These are phyloP conservation scores for Hedya salicella DNA, from an alignment of 2,888 invertebrate genomes.

Conservation along the genomic window DNA sequence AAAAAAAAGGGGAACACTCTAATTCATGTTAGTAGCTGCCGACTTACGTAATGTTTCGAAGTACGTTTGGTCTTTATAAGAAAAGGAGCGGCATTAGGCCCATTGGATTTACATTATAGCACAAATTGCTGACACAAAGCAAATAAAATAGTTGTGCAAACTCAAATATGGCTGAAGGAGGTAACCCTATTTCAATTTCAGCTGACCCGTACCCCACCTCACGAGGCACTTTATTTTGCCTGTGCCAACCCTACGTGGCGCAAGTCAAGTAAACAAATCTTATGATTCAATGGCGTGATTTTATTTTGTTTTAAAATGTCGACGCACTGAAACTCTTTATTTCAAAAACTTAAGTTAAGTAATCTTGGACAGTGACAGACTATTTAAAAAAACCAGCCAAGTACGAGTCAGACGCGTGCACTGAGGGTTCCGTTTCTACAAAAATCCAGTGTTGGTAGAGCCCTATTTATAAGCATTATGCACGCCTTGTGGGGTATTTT, in stretches of 20 bases:
- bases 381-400: no score
- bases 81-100: constrained; percentile 22
- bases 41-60: constrained; percentile 24
- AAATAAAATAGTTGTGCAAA: constrained; percentile 40
- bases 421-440: no score
- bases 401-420: no score
- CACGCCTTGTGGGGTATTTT: no score
- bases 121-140: constrained; percentile 39
- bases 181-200: constrained; percentile 69
- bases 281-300: not conserved
- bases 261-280: constrained; percentile 44
- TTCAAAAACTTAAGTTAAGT: not conserved
- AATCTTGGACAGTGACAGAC: no score
- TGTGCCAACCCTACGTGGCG: constrained; percentile 53
- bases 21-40: not conserved
- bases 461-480: no score
- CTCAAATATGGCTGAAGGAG: constrained; percentile 51
- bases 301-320: constrained; percentile 25
- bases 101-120: constrained; percentile 40
- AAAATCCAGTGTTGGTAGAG: no score
- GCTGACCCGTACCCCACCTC: constrained; percentile 59
- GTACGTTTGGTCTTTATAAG: constrained; percentile 13
- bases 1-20: not conserved
- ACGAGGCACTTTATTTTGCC: constrained; percentile 64
- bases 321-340: not conserved